Base-by-base conservation (phyloP, 2,113 vertebrate species). In the Aspidoscelis tigris region DNA sequence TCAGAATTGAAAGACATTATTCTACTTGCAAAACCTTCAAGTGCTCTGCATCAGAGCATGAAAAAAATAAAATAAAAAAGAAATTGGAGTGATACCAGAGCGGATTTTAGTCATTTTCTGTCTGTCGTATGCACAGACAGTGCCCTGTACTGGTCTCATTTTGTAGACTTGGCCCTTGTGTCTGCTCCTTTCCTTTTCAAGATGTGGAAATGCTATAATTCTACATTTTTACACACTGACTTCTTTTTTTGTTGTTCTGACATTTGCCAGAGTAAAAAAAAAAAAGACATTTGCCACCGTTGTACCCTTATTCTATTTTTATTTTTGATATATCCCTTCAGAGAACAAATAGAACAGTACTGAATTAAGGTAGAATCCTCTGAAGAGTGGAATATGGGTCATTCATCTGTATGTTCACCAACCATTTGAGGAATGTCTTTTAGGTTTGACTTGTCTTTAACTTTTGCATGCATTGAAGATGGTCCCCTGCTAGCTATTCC, bases 321-420 rank as follows among this genome's bases (percentile, higher is more conserved):
- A 8, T 44, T 50, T 91, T 92, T 91, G 89, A 85, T 88, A 87
- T 76, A 66, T 85, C 18, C 65, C 22, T 72, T 88, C 55, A 81
- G 71, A 91, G 88, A 87, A 50, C 53, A 76, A n/a, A 10, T 61
- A 10, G 0, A 77, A 86, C 81, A 86, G 80, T 61, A 87, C 86
- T 88, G 78, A 88, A 86, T 90, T 86, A 87, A 53, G 85, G 22
- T 26, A 91, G 64, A 87, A 86, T 85, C 71, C 43, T 90, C 91
- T 87, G 82, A 88, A 90, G 44, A 88, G 20, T 1, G 69, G 89
- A 89, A 93, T 87, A 64, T 90, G 88, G 89, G 87, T 89, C 86
- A 72, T 92, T 89, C 39, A 86, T 84, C 33, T 90, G 84, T 79
- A 75, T 43, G 39, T 4, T 87, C 21, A 64, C 90, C 69, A 88